Evolutionary conservation across 2,113 vertebrate species (phyloP), one percentile per base, ranked within the genome.

Genomic region (Physeter macrocephalus): DNA sequence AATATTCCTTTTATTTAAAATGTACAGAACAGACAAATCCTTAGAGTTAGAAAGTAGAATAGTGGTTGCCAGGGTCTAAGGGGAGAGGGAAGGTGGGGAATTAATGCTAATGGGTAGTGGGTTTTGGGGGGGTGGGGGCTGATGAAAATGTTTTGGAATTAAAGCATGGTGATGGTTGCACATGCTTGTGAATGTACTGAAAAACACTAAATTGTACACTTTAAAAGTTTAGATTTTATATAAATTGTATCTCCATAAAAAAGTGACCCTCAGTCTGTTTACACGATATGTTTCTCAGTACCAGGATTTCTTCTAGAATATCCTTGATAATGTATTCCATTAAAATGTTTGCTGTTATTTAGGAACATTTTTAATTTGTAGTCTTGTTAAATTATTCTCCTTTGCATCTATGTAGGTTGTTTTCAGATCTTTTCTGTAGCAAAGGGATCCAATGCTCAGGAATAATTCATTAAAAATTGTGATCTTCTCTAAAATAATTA

Each of bases 231-330:
- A 5, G 6, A 20, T 43, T 74, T 75, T 81, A 27, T 77, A 7
- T 87, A 59, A 93, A 90, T 64, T 69, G 41, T 41, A 82, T 62
- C 21, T 62, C 31, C 18, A 87, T 69, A 67, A 57, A 57, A 75
- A 39, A 77, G 3, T 85, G 31, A 90, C 11, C 46, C 27, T 49
- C 20, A 59, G 34, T 15, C 31, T 57, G 10, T 94, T 84, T 69
- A 69, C 8, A 52, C 9, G 34, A 8, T 84, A 29, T 64, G 2
- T 72, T 23, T 91, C 41, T 81, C 11, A 78, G 6, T 57, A 49
- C 75, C 52, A n/a, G 18, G 11, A 92, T 96, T 94, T 94, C 29
- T 94, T 90, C 43, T 83, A 36, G 86, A 81, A 72, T 71, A 85
- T 75, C 11, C 66, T 94, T 74, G 31, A 39, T 92, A 61, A 43